Evolutionary conservation across 2,113 vertebrate genomes (phyloP).

Genomic region (Scytalopus superciliaris): DNA sequence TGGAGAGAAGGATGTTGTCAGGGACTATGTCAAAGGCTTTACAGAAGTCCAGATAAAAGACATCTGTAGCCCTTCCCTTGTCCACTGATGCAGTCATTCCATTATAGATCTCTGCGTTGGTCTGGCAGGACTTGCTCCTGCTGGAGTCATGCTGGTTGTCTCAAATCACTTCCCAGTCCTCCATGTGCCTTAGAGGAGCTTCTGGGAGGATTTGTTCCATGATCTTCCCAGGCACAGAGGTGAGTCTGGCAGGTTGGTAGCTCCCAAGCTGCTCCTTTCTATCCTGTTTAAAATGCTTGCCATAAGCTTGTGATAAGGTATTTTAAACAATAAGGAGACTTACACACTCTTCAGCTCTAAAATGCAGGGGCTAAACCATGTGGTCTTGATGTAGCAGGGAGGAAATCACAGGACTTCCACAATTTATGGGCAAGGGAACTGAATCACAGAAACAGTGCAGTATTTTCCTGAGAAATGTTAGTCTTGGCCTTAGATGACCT

Average conservation of each 20-base stretch:
- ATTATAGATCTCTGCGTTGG: neutral
- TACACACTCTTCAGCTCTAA: neutral
- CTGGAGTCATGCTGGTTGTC: neutral
- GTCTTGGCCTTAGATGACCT: neutral
- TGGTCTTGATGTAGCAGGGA: neutral
- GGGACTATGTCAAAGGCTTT: neutral
- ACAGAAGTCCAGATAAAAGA: neutral
- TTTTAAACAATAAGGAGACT: neutral
- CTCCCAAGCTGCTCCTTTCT: neutral
- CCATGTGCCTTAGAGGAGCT: neutral
- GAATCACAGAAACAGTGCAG: neutral
- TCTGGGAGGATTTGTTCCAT: neutral
- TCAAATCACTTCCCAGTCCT: neutral
- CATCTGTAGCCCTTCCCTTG: neutral
- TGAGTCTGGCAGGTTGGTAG: neutral
- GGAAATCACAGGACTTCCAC: neutral
- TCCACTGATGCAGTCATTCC: neutral
- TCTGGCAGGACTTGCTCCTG: neutral
- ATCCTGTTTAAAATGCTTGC: neutral
- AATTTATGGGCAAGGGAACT: neutral
- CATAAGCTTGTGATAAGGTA: neutral
- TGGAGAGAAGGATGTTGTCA: neutral
- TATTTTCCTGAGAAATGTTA: neutral
- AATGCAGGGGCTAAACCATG: neutral
- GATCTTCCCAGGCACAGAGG: neutral